These are phyloP conservation scores for Cephalotes varians DNA, from an alignment of 2,888 invertebrate species.

Conservation along the genomic window DNA sequence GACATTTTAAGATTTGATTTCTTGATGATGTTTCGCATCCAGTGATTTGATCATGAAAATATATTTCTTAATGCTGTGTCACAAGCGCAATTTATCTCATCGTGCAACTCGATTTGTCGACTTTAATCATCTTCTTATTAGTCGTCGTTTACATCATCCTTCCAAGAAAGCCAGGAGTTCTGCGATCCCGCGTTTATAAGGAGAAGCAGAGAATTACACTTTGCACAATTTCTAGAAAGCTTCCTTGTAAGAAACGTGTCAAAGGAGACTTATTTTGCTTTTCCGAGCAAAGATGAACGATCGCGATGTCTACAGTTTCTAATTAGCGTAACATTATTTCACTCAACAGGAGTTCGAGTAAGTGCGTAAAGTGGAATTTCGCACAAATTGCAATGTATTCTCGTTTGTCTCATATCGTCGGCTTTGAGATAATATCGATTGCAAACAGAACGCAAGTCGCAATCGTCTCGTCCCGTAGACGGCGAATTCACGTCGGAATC, in stretches of 20 bases:
- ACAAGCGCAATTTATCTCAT: neutral
- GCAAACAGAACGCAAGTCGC: slow-evolving; percentile 43
- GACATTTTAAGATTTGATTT: neutral
- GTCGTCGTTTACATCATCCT: slow-evolving; percentile 1
- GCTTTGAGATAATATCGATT: slow-evolving; percentile 43
- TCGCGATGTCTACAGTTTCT: neutral
- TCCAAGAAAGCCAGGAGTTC: neutral
- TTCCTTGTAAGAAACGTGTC: neutral
- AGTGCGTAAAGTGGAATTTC: slow-evolving; percentile 56
- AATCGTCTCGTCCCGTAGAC: slow-evolving; percentile 50
- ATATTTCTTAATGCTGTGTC: neutral
- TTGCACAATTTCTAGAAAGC: neutral
- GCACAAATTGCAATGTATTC: slow-evolving; percentile 46
- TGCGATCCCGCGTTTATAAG: neutral
- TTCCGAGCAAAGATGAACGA: neutral
- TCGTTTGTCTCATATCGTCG: slow-evolving; percentile 36
- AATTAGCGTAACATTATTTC: slow-evolving; percentile 9
- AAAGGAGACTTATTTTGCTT: slow-evolving; percentile 1
- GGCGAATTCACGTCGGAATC: slow-evolving; percentile 50
- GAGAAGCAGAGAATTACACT: neutral
- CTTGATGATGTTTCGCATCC: neutral
- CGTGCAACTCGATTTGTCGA: slow-evolving; percentile 7
- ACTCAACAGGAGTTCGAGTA: slow-evolving; percentile 11
- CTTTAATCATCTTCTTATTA: neutral
- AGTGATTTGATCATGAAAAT: neutral